Evolutionary conservation across 2,113 vertebrate genomes (phyloP).

Genomic region (Phyllopteryx taeniolatus): DNA sequence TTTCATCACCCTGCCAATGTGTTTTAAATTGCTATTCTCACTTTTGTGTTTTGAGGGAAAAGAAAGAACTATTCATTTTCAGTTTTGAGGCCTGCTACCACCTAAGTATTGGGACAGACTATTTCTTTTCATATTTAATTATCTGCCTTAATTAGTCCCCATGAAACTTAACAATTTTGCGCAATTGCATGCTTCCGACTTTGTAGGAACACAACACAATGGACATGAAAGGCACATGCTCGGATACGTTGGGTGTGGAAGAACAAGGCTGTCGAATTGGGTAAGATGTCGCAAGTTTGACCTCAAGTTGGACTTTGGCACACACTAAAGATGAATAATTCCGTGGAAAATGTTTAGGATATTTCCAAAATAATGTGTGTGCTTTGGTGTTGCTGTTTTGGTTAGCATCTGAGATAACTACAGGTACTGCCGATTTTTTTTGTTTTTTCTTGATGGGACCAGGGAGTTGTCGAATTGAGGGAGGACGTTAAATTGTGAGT

Average conservation of each 20-base stretch:
- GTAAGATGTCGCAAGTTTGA: no score
- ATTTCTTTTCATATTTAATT: not conserved
- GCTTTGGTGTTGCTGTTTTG: not conserved
- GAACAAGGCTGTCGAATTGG: no score
- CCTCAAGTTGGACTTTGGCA: no score
- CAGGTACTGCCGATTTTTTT: not conserved
- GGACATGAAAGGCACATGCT: no score
- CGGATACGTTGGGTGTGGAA: no score
- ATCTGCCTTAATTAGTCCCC: not conserved
- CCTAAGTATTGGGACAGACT: not conserved
- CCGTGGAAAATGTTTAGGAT: no score
- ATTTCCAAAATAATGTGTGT: no score
- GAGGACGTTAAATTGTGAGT: not conserved
- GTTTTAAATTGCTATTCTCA: not conserved
- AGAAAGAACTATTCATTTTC: not conserved
- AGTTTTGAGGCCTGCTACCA: not conserved
- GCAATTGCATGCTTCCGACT: no score
- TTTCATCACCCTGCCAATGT: not conserved
- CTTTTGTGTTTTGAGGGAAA: not conserved
- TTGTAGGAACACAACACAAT: no score
- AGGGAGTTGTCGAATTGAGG: no score
- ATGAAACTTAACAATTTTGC: not conserved
- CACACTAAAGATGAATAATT: no score
- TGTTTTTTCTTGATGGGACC: not conserved
- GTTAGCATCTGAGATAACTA: not conserved